Base-by-base conservation (phyloP, 1,140 invertebrate genomes). In the Charaxes varanes region DNA sequence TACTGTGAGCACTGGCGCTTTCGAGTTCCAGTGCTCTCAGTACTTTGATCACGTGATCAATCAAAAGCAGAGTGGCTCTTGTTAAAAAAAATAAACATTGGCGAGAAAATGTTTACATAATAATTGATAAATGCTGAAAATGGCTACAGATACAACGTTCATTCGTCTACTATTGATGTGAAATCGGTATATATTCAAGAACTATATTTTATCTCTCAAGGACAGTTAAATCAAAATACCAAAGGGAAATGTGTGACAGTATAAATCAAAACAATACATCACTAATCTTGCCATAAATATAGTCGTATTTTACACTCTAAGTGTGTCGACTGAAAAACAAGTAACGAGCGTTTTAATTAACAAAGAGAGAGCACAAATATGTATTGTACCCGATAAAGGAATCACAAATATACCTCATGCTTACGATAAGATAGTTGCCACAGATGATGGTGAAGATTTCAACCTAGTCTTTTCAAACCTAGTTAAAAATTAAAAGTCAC, bases 371-470 rank as follows among this genome's bases (percentile, higher is more conserved):
- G 32, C 19, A 41, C 44, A 61, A 61, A 61, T 56, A 56, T 61
- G 53, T 53, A 53, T 46, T 28, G 31, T 41, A 37, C 42, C 28
- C 27, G 53, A 56, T 61, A 56, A 44, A 32, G 17, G 38, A 48
- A 41, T 46, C 21, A 41, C 51, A 56, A 51, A 61, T 51, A 50
- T 36, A 42, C 28, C 17, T 27, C 28, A 41, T 16, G 34, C 5
- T 14, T 14, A 27, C 27, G 57, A 61, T 61, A 61, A 61, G 58
- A 57, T 54, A 44, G 43, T 49, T 56, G 43, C 49, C 45, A 53
- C 46, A 53, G 52, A 53, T 28, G 21, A 31, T 36, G 47, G 21
- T 23, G 23, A 2, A 12, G 13, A 14, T 36, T 26, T 10, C 35
- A 56, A 50, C 52, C 36, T 5, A n/a, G 24, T 51, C 32, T 45